A percentile compares a stretch with the other conserved stretches of the same genome.
Evolutionary conservation across 1,140 invertebrate species (phyloP).

Genomic region (Nixonia krombeini): DNA sequence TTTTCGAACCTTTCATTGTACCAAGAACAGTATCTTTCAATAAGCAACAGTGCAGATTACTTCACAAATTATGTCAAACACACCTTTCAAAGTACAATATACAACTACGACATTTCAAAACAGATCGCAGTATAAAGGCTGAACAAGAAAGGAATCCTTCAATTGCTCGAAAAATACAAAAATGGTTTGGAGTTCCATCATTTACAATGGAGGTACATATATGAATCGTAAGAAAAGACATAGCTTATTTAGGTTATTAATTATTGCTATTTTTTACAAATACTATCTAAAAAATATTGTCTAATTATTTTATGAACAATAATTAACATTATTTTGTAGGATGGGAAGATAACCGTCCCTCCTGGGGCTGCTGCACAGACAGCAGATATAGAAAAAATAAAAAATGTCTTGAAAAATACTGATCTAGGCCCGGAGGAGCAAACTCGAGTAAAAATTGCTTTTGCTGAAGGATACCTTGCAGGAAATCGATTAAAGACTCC

Average conservation of each 20-base stretch:
- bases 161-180: slow-evolving; percentile 66
- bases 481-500: slow-evolving; percentile 74
- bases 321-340: slow-evolving; percentile 16
- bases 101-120: slow-evolving; percentile 80
- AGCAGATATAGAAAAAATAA: slow-evolving; percentile 47
- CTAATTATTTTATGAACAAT: too few species aligned
- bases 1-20: slow-evolving; percentile 42
- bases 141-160: slow-evolving; percentile 80
- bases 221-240: neutral
- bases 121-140: slow-evolving; percentile 78
- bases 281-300: too few species aligned
- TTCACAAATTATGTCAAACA: slow-evolving; percentile 39
- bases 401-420: slow-evolving; percentile 50
- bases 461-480: slow-evolving; percentile 90
- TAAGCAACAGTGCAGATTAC: slow-evolving; percentile 40
- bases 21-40: slow-evolving; percentile 27
- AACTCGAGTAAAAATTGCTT: slow-evolving; percentile 86
- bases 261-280: too few species aligned
- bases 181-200: slow-evolving; percentile 47
- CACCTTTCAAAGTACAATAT: slow-evolving; percentile 32
- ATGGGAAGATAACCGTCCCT: slow-evolving; percentile 9
- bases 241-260: neutral
- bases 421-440: slow-evolving; percentile 73
- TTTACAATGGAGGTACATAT: neutral
- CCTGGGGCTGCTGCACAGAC: neutral